Conservation (phyloP, 2,113 vertebrate species). For the Prionailurus bengalensis region DNA sequence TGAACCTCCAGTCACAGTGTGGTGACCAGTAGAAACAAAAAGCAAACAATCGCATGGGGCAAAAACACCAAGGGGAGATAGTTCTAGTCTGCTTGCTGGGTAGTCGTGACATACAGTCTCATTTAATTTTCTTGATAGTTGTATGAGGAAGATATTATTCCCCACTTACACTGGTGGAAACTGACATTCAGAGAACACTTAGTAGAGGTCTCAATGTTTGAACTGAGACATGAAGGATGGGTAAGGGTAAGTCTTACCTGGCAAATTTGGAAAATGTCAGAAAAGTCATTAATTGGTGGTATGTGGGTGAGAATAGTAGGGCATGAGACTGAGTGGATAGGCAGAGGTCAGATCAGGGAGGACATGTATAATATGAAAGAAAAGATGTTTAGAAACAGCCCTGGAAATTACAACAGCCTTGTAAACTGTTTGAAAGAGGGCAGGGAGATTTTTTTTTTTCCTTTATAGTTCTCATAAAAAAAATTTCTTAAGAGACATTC, state of each 20-base stretch:
- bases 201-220: background rate
- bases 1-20: background rate
- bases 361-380: background rate
- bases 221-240: background rate
- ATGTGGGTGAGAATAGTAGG: background rate
- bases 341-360: background rate
- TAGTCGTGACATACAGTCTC: fast-evolving
- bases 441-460: background rate
- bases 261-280: background rate
- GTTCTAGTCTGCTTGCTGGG: background rate
- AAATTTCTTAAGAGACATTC: background rate
- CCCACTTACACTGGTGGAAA: background rate
- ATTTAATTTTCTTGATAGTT: background rate
- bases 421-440: background rate
- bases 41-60: background rate
- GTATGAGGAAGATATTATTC: background rate
- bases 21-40: background rate
- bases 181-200: background rate
- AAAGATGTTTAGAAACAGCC: background rate
- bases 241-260: background rate
- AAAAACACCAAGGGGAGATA: no score
- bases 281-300: background rate
- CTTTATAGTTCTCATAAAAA: background rate
- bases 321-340: background rate
- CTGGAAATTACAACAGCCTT: background rate